Conservation (phyloP, 2,888 invertebrate species). For the Candidula unifasciata region DNA sequence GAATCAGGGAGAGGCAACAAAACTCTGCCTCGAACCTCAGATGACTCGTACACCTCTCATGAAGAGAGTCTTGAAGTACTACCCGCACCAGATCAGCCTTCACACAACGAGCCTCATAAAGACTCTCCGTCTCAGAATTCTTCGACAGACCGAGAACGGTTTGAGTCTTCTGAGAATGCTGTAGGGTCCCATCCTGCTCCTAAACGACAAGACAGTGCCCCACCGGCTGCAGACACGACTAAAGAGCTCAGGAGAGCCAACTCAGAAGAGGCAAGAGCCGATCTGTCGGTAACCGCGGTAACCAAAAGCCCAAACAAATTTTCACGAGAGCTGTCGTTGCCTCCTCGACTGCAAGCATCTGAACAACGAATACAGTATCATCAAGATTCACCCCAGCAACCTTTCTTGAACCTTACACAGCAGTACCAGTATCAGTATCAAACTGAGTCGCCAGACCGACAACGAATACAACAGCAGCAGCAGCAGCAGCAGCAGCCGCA, state of each 20-base stretch:
- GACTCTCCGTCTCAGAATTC: constrained; percentile 4
- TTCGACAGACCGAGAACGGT: background rate
- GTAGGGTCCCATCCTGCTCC: background rate
- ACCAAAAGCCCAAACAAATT: background rate
- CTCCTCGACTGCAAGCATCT: constrained; percentile 44
- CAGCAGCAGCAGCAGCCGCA: constrained; percentile 5
- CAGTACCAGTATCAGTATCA: constrained; percentile 56
- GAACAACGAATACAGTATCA: constrained; percentile 50
- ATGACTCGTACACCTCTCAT: background rate
- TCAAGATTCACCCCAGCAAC: constrained; percentile 56
- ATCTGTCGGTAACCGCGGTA: background rate
- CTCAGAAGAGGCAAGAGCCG: background rate
- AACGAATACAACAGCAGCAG: constrained; percentile 31
- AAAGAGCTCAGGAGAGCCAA: background rate
- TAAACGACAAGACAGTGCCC: background rate
- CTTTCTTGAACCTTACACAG: constrained; percentile 42
- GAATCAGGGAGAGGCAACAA: background rate
- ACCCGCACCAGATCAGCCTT: background rate
- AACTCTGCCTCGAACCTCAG: background rate
- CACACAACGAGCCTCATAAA: background rate
- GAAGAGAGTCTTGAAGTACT: background rate
- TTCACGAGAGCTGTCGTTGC: constrained; percentile 26
- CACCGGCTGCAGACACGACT: background rate
- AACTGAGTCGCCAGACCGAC: constrained; percentile 55
- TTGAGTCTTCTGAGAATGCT: background rate